These are phyloP conservation scores for Sardina pilchardus DNA, from an alignment of 2,113 vertebrate species.

Conservation along the genomic window DNA sequence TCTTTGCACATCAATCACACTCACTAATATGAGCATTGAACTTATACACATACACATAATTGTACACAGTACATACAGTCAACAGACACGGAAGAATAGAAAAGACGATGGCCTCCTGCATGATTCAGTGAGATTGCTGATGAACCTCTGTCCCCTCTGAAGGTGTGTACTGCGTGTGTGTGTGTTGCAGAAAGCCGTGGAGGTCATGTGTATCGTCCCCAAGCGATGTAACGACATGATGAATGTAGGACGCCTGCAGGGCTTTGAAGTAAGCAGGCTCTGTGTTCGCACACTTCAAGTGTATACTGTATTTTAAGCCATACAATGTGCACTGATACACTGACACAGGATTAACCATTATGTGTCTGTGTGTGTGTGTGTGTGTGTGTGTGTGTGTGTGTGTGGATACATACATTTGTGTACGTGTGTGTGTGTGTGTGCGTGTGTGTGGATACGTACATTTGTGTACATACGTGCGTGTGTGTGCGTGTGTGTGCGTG, in stretches of 20 bases:
- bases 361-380: not conserved
- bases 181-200: slow-evolving; percentile 86
- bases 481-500: no score
- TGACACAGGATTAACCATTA: not conserved
- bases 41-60: no score
- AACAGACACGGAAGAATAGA: not conserved
- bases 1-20: no score
- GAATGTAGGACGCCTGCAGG: slow-evolving; percentile 96
- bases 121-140: no score
- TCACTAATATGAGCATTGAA: no score
- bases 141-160: not conserved
- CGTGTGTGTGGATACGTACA: no score
- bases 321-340: slow-evolving; percentile 14
- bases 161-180: slow-evolving; percentile 5
- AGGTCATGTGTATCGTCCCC: slow-evolving; percentile 96
- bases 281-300: not conserved
- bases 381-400: not conserved
- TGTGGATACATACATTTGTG: not conserved
- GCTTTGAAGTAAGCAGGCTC: slow-evolving; percentile 86
- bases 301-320: not conserved
- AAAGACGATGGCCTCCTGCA: no score
- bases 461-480: not conserved
- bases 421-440: not conserved
- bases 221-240: slow-evolving; percentile 99
- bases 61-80: not conserved